These are phyloP conservation scores for Agrochola lychnidis DNA, from an alignment of 2,888 invertebrate genomes.

Conservation along the genomic window DNA sequence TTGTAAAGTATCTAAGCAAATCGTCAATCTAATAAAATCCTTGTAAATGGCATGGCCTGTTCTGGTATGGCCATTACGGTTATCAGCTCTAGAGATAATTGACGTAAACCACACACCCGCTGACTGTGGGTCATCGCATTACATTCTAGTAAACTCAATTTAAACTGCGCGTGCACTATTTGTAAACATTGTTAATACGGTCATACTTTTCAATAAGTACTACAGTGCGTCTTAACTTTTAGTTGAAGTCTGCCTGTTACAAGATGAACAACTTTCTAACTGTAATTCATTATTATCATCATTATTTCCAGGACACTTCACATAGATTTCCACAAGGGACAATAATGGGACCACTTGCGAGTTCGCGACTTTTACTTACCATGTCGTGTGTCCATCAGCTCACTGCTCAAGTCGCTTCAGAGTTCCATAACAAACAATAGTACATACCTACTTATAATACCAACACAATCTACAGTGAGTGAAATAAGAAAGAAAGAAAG, in stretches of 20 bases:
- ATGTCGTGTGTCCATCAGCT: not conserved
- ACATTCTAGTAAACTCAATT: conserved; percentile 19
- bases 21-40: conserved; percentile 48
- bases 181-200: conserved; percentile 32
- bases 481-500: no score
- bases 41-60: conserved; percentile 49
- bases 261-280: not conserved
- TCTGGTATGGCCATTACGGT: conserved; percentile 52
- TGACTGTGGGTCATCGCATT: conserved; percentile 47
- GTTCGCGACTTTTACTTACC: not conserved
- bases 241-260: not conserved
- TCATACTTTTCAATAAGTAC: conserved; percentile 12
- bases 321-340: not conserved
- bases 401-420: no score
- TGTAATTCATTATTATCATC: not conserved
- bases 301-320: not conserved
- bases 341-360: conserved; percentile 7
- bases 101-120: conserved; percentile 54
- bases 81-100: conserved; percentile 57
- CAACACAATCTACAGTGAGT: no score
- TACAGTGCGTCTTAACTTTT: not conserved
- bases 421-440: not conserved
- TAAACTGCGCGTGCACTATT: conserved; percentile 30
- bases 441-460: not conserved
- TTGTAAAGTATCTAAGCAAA: conserved; percentile 17